Evolutionary conservation across 1,140 invertebrate species (phyloP).

Genomic region (Cylas formicarius): DNA sequence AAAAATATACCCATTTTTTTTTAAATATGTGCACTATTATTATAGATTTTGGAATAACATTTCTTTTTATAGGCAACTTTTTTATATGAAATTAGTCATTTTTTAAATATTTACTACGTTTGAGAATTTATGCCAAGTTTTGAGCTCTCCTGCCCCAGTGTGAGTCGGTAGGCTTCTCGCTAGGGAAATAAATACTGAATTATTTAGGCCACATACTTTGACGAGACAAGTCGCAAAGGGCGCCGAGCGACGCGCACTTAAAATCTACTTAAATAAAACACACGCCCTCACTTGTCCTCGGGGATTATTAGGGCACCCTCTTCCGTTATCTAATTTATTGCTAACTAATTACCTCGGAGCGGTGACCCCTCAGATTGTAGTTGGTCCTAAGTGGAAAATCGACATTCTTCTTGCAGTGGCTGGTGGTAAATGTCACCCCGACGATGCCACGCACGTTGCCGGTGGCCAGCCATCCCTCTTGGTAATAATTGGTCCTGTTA

Average conservation of each 20-base stretch:
- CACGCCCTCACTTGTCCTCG: neutral
- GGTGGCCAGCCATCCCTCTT: constrained; percentile 96
- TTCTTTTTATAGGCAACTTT: too few species aligned
- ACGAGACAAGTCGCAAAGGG: neutral
- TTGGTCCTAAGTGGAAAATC: constrained; percentile 87
- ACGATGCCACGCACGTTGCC: constrained; percentile 91
- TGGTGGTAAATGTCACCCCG: constrained; percentile 92
- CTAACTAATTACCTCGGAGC: constrained; percentile 73
- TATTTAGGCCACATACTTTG: too few species aligned
- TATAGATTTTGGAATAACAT: too few species aligned
- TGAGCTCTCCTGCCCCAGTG: too few species aligned
- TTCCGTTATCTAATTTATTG: neutral
- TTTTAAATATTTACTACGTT: too few species aligned
- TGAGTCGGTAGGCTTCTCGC: too few species aligned
- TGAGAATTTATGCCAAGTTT: too few species aligned
- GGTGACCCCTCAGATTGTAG: constrained; percentile 94
- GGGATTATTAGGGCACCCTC: neutral
- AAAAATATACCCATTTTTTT: too few species aligned
- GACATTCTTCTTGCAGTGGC: constrained; percentile 74
- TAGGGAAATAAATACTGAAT: too few species aligned
- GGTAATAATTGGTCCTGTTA: constrained; percentile 91
- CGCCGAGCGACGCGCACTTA: neutral
- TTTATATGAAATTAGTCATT: too few species aligned
- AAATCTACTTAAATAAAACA: neutral
- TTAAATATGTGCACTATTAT: too few species aligned